Conservation (phyloP, 2,113 vertebrate genomes). For the Sphyrna mokarran region DNA sequence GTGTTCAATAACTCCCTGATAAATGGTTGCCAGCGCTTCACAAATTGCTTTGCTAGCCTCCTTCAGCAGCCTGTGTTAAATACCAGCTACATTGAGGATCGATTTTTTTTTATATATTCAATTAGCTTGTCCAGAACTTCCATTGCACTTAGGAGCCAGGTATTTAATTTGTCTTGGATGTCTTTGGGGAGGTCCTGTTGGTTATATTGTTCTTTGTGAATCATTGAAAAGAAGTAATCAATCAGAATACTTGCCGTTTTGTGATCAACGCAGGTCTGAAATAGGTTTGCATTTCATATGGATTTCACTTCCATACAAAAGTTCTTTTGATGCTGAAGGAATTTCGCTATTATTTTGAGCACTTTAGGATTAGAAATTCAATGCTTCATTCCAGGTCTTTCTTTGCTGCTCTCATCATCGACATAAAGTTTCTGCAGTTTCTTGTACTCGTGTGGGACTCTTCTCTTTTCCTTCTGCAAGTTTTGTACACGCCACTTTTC, state of each 20-base stretch:
- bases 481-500: neutral
- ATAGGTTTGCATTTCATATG: neutral
- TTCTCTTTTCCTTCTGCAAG: neutral
- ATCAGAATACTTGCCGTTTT: neutral
- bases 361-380: neutral
- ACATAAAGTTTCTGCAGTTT: neutral
- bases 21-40: neutral
- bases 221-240: neutral
- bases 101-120: neutral
- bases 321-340: neutral
- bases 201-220: neutral
- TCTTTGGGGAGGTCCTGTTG: neutral
- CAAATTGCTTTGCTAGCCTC: neutral
- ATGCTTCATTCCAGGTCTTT: neutral
- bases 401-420: neutral
- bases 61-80: neutral
- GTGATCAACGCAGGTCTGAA: neutral
- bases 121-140: neutral
- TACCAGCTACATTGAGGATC: neutral
- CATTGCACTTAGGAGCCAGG: neutral
- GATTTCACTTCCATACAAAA: neutral
- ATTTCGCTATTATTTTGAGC: neutral
- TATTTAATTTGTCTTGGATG: neutral
- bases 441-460: neutral
- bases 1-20: neutral